Evolutionary conservation across 2,888 invertebrate species (phyloP).

Genomic region (Epirrhoe alternata): DNA sequence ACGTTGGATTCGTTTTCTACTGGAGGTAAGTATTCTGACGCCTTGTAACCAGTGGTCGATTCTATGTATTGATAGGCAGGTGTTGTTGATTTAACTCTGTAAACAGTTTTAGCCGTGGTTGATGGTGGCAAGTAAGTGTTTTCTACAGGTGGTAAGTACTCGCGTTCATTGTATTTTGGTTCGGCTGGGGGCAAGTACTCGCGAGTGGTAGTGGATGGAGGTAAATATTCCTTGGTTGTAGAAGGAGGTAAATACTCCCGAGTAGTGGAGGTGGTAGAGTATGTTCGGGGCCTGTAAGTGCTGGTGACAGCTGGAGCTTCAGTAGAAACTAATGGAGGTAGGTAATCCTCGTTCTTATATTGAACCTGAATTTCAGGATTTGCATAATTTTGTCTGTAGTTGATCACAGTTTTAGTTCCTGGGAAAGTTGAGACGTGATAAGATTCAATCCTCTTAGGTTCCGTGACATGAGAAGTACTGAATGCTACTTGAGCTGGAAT

Average conservation of each 20-base stretch:
- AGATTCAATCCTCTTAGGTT: slow-evolving; percentile 66
- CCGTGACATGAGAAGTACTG: slow-evolving; percentile 60
- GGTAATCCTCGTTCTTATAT: slow-evolving; percentile 74
- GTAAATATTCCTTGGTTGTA: slow-evolving; percentile 37
- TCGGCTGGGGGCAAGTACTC: slow-evolving; percentile 53
- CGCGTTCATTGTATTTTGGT: slow-evolving; percentile 28
- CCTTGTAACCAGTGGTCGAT: slow-evolving; percentile 62
- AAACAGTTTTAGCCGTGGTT: slow-evolving; percentile 57
- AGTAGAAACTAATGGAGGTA: slow-evolving; percentile 69
- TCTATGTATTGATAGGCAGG: slow-evolving; percentile 60
- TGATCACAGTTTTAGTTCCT: slow-evolving; percentile 56
- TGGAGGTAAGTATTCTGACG: slow-evolving; percentile 68
- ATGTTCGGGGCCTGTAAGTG: slow-evolving; percentile 64
- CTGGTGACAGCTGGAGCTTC: slow-evolving; percentile 56
- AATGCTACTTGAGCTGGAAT: slow-evolving; percentile 54
- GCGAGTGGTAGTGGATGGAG: slow-evolving; percentile 25
- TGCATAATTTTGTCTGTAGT: slow-evolving; percentile 67
- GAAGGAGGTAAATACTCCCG: slow-evolving; percentile 28
- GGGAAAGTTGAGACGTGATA: slow-evolving; percentile 65
- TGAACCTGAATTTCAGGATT: slow-evolving; percentile 73
- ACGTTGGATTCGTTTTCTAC: slow-evolving; percentile 50
- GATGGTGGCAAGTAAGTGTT: slow-evolving; percentile 53
- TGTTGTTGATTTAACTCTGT: slow-evolving; percentile 57
- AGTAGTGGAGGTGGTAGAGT: slow-evolving; percentile 51
- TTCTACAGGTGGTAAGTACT: slow-evolving; percentile 37